Evolutionary conservation across 2,797 vertebrate species (phyloP).

Genomic region (Synaphobranchus kaupii): DNA sequence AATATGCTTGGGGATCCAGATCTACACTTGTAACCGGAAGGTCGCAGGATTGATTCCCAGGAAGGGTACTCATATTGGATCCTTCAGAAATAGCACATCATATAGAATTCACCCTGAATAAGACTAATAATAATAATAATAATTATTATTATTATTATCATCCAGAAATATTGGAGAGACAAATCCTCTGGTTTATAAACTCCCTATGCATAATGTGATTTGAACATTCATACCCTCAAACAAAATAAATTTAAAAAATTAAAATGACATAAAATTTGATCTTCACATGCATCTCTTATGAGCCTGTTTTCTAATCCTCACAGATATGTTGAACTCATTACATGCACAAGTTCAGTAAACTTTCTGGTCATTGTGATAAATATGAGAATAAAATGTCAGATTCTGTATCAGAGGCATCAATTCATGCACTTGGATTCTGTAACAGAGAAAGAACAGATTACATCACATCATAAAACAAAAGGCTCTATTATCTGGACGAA

Average conservation of each 20-base stretch:
- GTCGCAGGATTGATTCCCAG: background rate
- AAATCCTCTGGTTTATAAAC: background rate
- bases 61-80: background rate
- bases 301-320: slow-evolving; percentile 1
- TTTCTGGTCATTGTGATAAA: background rate
- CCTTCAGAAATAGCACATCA: background rate
- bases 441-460: slow-evolving; percentile 35
- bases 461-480: slow-evolving; percentile 32
- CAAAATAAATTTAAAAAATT: background rate
- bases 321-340: background rate
- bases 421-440: slow-evolving; percentile 28
- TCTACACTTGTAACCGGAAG: background rate
- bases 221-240: background rate
- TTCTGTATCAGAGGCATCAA: slow-evolving; percentile 30
- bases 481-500: background rate
- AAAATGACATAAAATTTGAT: background rate
- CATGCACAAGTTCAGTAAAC: background rate
- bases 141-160: background rate
- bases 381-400: background rate
- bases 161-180: background rate
- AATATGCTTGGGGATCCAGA: background rate
- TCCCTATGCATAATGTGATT: background rate
- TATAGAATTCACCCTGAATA: background rate
- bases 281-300: background rate
- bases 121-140: background rate